Conservation (phyloP, 1,140 invertebrate species). For the Lutraria rhynchaena region DNA sequence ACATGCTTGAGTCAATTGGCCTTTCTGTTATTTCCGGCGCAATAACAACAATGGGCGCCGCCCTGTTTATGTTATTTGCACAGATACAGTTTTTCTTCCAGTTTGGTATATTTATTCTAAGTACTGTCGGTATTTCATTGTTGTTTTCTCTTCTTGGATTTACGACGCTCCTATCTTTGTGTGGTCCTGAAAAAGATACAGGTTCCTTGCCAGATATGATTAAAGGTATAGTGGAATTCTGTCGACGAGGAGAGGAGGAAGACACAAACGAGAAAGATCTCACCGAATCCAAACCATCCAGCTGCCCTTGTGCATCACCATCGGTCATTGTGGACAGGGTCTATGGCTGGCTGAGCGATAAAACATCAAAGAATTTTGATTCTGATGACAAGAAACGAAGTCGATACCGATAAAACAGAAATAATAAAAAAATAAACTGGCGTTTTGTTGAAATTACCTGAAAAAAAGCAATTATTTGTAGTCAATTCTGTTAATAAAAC, state of each 20-base stretch:
- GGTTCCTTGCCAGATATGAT: constrained; percentile 63
- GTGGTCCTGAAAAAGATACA: constrained; percentile 69
- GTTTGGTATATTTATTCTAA: constrained; percentile 74
- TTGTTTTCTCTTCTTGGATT: constrained; percentile 68
- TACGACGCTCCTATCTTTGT: constrained; percentile 65
- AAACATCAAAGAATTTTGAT: too few relatives aligned
- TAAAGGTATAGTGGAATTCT: constrained; percentile 25
- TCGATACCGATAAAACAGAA: too few relatives aligned
- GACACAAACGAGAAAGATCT: not conserved
- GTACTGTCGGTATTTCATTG: constrained; percentile 66
- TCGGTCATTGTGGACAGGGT: constrained; percentile 25
- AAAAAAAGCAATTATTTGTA: too few relatives aligned
- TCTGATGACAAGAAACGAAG: too few relatives aligned
- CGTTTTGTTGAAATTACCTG: too few relatives aligned
- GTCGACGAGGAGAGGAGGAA: constrained; percentile 29
- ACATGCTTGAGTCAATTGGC: constrained; percentile 72
- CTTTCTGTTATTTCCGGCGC: constrained; percentile 74
- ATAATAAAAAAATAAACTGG: too few relatives aligned
- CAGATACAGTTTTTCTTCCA: constrained; percentile 74
- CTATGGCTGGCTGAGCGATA: constrained; percentile 40
- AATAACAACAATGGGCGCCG: constrained; percentile 71
- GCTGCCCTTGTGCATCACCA: constrained; percentile 17
- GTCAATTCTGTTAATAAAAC: too few relatives aligned
- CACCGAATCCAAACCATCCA: not conserved
- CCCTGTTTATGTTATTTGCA: constrained; percentile 71